A percentile compares a stretch with the other conserved stretches of the same genome.
Conservation (phyloP, 1,140 invertebrate species). For the Mycetomoellerius zeteki region DNA sequence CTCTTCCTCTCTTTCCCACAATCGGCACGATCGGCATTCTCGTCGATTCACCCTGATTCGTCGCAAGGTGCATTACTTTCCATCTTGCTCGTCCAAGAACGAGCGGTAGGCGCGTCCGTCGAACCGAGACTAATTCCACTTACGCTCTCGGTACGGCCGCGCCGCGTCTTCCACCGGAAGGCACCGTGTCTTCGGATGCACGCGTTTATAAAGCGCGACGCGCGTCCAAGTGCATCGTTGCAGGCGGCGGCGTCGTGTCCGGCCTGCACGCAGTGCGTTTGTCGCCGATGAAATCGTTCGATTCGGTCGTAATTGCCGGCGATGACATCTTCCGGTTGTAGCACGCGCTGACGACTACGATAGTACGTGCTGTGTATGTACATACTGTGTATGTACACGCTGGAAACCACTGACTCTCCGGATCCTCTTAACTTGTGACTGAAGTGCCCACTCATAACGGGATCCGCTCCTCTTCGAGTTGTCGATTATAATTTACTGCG, state of each 20-base stretch:
- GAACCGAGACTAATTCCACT: constrained; percentile 79
- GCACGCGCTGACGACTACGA: constrained; percentile 49
- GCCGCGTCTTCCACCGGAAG: constrained; percentile 67
- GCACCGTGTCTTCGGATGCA: constrained; percentile 60
- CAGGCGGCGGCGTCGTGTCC: background rate
- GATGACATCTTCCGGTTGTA: constrained; percentile 61
- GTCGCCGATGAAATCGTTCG: constrained; percentile 57
- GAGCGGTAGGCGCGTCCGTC: constrained; percentile 51
- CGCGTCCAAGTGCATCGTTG: constrained; percentile 39
- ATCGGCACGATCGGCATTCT: constrained; percentile 47
- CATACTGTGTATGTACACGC: constrained; percentile 3
- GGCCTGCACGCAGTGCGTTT: constrained; percentile 8
- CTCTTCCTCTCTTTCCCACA: background rate
- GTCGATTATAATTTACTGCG: constrained; percentile 25
- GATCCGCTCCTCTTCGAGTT: constrained; percentile 8
- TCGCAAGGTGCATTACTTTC: constrained; percentile 71
- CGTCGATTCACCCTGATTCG: constrained; percentile 70
- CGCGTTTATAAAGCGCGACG: constrained; percentile 37
- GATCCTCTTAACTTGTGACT: constrained; percentile 31
- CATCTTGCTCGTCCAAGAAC: constrained; percentile 58
- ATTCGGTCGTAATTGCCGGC: constrained; percentile 46
- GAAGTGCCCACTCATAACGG: constrained; percentile 22
- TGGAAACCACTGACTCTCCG: constrained; percentile 19
- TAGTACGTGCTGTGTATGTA: constrained; percentile 21
- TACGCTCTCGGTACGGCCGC: constrained; percentile 70